These are phyloP conservation scores for Osmerus mordax DNA, from an alignment of 2,113 vertebrate species.

Conservation along the genomic window DNA sequence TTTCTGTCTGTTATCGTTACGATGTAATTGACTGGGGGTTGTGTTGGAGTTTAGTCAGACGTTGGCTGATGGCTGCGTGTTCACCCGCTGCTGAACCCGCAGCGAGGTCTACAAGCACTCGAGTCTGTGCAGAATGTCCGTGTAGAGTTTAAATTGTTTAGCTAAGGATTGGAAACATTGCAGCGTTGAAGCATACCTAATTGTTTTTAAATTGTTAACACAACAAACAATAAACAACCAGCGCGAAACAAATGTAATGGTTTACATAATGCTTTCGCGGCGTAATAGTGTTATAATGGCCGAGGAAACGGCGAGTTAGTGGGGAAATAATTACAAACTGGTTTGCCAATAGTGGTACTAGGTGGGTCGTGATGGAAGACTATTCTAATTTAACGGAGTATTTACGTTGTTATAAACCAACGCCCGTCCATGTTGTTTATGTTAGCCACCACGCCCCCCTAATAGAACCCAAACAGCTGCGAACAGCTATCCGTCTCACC, in stretches of 20 bases:
- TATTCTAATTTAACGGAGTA: background rate
- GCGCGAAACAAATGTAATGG: background rate
- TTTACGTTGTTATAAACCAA: conserved; percentile 9
- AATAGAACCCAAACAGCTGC: background rate
- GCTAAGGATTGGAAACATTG: background rate
- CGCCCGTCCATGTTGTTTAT: conserved; percentile 11
- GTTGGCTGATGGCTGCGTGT: conserved; percentile 30
- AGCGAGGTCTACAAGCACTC: background rate
- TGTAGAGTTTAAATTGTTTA: background rate
- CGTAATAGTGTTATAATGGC: no score
- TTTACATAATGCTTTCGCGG: background rate
- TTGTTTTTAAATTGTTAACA: background rate
- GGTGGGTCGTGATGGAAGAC: background rate
- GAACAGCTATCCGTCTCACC: background rate
- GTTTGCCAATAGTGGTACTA: background rate
- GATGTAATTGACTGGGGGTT: background rate
- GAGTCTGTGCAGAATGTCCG: conserved; percentile 19
- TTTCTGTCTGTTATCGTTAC: conserved; percentile 3
- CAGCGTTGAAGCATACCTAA: background rate
- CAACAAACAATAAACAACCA: background rate
- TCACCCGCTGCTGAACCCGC: conserved; percentile 54
- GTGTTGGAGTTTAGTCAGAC: conserved; percentile 8
- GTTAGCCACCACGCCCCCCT: conserved; percentile 28
- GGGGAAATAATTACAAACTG: background rate
- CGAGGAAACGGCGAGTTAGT: no score